Conservation (phyloP, 53 echinoderm and acorn worm genomes). For the Echinometra lucunter region DNA sequence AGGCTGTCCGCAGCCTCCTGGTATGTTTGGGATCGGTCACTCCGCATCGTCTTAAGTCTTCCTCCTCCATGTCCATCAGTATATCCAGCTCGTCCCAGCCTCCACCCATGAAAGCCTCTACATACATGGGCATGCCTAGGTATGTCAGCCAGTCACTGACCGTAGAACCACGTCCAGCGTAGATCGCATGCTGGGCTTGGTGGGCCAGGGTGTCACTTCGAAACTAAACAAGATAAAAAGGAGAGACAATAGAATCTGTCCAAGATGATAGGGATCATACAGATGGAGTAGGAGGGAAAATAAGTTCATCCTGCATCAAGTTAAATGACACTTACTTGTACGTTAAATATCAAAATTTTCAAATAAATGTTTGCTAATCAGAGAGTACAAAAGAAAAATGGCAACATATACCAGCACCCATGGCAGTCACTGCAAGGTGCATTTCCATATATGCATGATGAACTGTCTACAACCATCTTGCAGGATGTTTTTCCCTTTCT, state of each 20-base stretch:
- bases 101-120: constrained; percentile 80
- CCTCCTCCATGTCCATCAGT: constrained; percentile 94
- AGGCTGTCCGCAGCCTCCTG: constrained; percentile 83
- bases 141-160: constrained; percentile 93
- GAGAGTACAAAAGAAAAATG: too few relatives aligned
- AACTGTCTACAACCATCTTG: too few relatives aligned
- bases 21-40: constrained; percentile 84
- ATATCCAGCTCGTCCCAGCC: constrained; percentile 97
- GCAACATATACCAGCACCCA: too few relatives aligned
- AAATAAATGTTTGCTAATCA: too few relatives aligned
- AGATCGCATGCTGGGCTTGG: constrained; percentile 80
- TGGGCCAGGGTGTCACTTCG: constrained; percentile 88
- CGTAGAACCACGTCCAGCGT: constrained; percentile 81
- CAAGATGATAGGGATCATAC: too few relatives aligned
- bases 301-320: too few relatives aligned
- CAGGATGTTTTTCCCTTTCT: too few relatives aligned
- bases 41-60: constrained; percentile 90
- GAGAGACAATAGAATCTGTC: not conserved
- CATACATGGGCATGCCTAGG: constrained; percentile 98
- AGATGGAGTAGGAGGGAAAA: too few relatives aligned
- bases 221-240: constrained; percentile 72
- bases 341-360: too few relatives aligned
- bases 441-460: too few relatives aligned
- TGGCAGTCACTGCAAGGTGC: too few relatives aligned
- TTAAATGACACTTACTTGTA: too few relatives aligned